Percentiles rank a stretch among this genome's conserved stretches.
Evolutionary conservation across 2,113 vertebrate species (phyloP).

Genomic region (Greenwoodochromis staneri): DNA sequence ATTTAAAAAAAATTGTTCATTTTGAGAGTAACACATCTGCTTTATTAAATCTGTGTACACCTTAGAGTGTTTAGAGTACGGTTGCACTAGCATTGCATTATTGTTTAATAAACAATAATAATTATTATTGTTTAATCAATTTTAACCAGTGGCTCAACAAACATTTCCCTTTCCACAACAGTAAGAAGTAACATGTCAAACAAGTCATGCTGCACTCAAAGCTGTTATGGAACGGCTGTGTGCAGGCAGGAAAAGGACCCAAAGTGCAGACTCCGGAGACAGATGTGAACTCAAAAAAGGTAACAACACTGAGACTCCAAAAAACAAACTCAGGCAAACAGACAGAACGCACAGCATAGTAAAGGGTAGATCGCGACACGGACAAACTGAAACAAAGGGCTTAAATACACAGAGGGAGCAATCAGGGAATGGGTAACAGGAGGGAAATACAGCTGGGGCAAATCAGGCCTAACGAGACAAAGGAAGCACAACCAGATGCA

Average conservation of each 20-base stretch:
- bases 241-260: background rate
- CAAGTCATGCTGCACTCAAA: background rate
- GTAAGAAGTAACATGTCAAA: background rate
- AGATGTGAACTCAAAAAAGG: background rate
- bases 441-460: background rate
- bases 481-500: background rate
- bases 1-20: background rate
- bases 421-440: background rate
- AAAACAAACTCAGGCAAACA: background rate
- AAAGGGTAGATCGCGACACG: accelerated
- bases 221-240: background rate
- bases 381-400: background rate
- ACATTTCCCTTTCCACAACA: background rate
- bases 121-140: background rate
- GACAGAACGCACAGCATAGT: accelerated
- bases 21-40: background rate
- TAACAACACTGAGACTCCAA: background rate
- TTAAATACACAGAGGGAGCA: background rate
- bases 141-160: background rate
- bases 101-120: too few species aligned
- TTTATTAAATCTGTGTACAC: background rate
- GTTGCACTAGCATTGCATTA: background rate
- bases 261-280: background rate
- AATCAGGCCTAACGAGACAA: background rate
- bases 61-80: background rate